Evolutionary conservation across 2,888 invertebrate species (phyloP).

Genomic region (Scaptodrosophila latifasciaeformis): DNA sequence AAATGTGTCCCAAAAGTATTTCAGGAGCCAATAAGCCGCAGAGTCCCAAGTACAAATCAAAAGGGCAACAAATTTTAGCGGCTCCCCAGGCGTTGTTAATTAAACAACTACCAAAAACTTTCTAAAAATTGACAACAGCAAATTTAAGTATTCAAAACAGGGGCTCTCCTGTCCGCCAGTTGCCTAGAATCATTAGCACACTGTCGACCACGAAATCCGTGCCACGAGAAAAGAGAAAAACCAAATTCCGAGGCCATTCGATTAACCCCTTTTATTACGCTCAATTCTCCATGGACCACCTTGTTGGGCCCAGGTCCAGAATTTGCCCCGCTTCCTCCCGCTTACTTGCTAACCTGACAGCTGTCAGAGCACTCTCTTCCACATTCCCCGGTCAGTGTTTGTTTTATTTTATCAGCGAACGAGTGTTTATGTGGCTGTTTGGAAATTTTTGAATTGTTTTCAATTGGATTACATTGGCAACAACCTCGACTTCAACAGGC

Average conservation of each 20-base stretch:
- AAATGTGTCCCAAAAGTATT: constrained; percentile 45
- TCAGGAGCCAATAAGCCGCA: constrained; percentile 25
- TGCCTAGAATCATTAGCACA: constrained; percentile 36
- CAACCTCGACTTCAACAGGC: neutral
- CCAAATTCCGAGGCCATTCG: constrained; percentile 43
- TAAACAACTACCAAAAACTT: constrained; percentile 57
- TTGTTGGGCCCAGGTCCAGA: constrained; percentile 2
- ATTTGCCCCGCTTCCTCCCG: constrained; percentile 1
- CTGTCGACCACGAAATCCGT: constrained; percentile 18
- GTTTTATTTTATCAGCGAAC: constrained; percentile 11
- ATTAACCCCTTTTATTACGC: constrained; percentile 66
- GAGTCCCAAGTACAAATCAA: constrained; percentile 34
- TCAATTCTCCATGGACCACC: constrained; percentile 50
- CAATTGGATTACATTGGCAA: constrained; percentile 55
- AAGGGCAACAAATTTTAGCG: constrained; percentile 36
- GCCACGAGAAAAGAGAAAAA: too few relatives aligned
- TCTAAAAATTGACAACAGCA: constrained; percentile 7
- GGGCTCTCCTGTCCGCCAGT: neutral
- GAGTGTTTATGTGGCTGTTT: neutral
- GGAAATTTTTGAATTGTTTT: constrained; percentile 51
- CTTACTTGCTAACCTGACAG: constrained; percentile 30
- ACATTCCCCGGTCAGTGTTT: constrained; percentile 17
- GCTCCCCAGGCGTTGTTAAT: constrained; percentile 62
- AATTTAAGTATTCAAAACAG: constrained; percentile 8
- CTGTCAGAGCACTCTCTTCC: constrained; percentile 37